Conservation (phyloP, 2,888 invertebrate species). For the Nomada flava region DNA sequence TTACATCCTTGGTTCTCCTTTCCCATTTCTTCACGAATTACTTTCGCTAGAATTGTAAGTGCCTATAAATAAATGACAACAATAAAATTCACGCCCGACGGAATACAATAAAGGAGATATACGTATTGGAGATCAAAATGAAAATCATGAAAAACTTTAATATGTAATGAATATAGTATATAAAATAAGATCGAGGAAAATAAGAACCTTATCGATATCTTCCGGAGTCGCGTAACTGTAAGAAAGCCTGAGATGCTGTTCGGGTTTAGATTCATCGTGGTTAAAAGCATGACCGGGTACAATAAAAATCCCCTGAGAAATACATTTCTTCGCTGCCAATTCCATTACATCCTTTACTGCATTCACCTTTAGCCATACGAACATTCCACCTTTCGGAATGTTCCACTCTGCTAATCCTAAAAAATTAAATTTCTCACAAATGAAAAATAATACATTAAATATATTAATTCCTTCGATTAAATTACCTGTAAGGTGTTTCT, state of each 20-base stretch:
- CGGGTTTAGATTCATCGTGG: conserved; percentile 86
- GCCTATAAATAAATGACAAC: conserved; percentile 58
- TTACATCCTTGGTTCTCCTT: neutral
- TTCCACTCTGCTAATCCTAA: conserved; percentile 88
- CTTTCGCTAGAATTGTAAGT: conserved; percentile 55
- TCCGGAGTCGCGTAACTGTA: conserved; percentile 88
- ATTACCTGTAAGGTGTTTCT: conserved; percentile 86
- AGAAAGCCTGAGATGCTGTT: conserved; percentile 88
- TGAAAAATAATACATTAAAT: neutral
- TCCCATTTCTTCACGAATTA: conserved; percentile 62
- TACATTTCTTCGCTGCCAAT: conserved; percentile 88
- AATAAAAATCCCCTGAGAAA: conserved; percentile 88
- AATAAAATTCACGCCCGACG: neutral
- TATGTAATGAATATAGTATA: neutral
- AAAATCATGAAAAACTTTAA: neutral
- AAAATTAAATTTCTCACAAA: neutral
- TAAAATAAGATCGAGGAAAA: neutral
- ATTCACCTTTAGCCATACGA: conserved; percentile 90
- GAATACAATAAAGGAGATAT: no score
- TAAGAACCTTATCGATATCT: conserved; percentile 86
- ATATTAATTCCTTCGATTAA: neutral
- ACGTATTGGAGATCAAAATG: neutral
- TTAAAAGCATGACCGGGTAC: conserved; percentile 91
- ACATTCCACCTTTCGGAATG: conserved; percentile 91
- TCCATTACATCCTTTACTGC: conserved; percentile 88